Evolutionary conservation across 2,113 vertebrate species (phyloP).

Genomic region (Hemiscyllium ocellatum): DNA sequence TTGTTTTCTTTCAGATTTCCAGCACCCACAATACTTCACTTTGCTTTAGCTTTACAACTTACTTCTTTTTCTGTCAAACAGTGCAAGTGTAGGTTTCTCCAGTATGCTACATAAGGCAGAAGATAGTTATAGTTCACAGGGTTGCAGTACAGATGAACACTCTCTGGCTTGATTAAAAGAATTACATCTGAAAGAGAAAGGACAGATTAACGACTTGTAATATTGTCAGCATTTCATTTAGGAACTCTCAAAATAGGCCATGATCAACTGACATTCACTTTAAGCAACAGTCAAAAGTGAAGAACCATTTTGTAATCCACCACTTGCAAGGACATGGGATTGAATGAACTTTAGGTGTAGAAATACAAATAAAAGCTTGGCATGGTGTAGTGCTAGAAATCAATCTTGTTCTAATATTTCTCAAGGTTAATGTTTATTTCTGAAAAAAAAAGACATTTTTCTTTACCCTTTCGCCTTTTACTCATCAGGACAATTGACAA

Average conservation of each 20-base stretch:
- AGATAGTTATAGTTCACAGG: constrained; percentile 85
- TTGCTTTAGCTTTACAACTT: constrained; percentile 40
- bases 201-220: background rate
- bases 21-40: too few species aligned
- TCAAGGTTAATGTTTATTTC: background rate
- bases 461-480: too few species aligned
- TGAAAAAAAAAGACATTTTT: too few species aligned
- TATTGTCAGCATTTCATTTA: background rate
- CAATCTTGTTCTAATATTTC: background rate
- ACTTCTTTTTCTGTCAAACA: constrained; percentile 91
- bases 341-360: background rate
- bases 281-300: background rate
- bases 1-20: too few species aligned
- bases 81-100: constrained; percentile 92
- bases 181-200: constrained; percentile 74
- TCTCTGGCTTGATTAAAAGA: constrained; percentile 80
- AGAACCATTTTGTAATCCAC: background rate
- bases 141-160: constrained; percentile 93
- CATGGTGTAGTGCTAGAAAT: background rate
- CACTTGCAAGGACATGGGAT: background rate
- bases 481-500: too few species aligned
- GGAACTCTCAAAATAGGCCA: background rate
- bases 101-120: constrained; percentile 80
- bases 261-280: background rate
- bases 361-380: background rate